These are phyloP conservation scores for Synergus laeviventris DNA, from an alignment of 2,888 invertebrate genomes.

Conservation along the genomic window DNA sequence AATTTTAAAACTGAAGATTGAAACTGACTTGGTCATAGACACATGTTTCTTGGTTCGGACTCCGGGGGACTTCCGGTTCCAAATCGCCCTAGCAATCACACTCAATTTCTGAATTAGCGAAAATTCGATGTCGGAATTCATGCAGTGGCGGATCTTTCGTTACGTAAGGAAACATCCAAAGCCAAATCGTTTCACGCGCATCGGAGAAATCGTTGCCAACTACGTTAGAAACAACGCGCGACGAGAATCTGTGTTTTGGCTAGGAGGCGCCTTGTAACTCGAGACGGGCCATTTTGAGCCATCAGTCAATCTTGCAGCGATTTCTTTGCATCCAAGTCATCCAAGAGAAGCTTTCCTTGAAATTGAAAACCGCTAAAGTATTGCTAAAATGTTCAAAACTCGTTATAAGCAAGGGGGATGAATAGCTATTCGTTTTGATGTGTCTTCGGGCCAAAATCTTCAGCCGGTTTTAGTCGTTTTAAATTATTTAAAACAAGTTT, in stretches of 20 bases:
- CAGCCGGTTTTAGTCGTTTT: not conserved
- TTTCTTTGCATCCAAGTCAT: conserved; percentile 41
- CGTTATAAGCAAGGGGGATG: not conserved
- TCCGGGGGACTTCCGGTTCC: not conserved
- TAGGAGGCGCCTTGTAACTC: conserved; percentile 65
- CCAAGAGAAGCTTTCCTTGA: conserved; percentile 14
- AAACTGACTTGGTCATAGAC: not conserved
- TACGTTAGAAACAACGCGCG: conserved; percentile 63
- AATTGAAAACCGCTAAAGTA: not conserved
- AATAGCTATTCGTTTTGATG: not conserved
- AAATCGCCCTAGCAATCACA: too few relatives aligned
- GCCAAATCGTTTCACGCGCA: conserved; percentile 73
- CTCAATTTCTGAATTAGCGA: not conserved
- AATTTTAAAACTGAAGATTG: too few relatives aligned
- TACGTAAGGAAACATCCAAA: conserved; percentile 64
- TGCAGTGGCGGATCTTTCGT: conserved; percentile 50
- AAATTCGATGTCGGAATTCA: conserved; percentile 40
- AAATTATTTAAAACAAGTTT: too few relatives aligned
- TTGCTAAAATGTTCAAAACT: not conserved
- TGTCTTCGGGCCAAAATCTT: not conserved
- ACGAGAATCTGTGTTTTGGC: conserved; percentile 62
- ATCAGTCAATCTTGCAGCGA: conserved; percentile 48
- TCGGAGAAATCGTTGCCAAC: conserved; percentile 74
- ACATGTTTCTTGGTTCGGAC: not conserved
- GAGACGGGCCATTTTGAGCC: conserved; percentile 63